Evolutionary conservation across 2,888 invertebrate species (phyloP).

Genomic region (Ypsolopha scabrella): DNA sequence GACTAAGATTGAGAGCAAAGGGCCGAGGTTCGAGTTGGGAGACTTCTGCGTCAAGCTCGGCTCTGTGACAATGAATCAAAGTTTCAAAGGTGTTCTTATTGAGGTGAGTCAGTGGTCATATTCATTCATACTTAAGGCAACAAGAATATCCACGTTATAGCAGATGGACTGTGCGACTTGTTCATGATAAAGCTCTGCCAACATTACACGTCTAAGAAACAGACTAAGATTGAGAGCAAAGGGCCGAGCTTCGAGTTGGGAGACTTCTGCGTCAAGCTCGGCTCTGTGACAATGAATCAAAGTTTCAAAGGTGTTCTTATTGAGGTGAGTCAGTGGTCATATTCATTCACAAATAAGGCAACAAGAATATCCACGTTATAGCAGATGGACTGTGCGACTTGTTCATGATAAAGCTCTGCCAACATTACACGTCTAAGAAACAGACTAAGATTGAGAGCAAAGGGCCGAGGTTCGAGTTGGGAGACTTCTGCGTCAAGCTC

Average conservation of each 20-base stretch:
- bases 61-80: slow-evolving; percentile 91
- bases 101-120: slow-evolving; percentile 87
- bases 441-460: slow-evolving; percentile 91
- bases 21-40: slow-evolving; percentile 86
- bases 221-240: slow-evolving; percentile 90
- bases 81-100: slow-evolving; percentile 92
- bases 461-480: slow-evolving; percentile 87
- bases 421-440: slow-evolving; percentile 90
- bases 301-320: slow-evolving; percentile 94
- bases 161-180: slow-evolving; percentile 91
- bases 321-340: slow-evolving; percentile 86
- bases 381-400: slow-evolving; percentile 93
- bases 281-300: slow-evolving; percentile 92
- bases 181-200: slow-evolving; percentile 90
- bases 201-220: slow-evolving; percentile 91
- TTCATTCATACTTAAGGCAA: slow-evolving; percentile 89
- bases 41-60: slow-evolving; percentile 96
- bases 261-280: slow-evolving; percentile 94
- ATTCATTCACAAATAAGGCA: slow-evolving; percentile 89
- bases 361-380: slow-evolving; percentile 87
- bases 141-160: slow-evolving; percentile 88
- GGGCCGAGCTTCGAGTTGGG: slow-evolving; percentile 89
- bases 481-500: slow-evolving; percentile 93
- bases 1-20: slow-evolving; percentile 91
- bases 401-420: slow-evolving; percentile 89